Evolutionary conservation across 2,888 invertebrate species (phyloP), one percentile per base, ranked within the genome.

Genomic region (Plemyria rubiginata): DNA sequence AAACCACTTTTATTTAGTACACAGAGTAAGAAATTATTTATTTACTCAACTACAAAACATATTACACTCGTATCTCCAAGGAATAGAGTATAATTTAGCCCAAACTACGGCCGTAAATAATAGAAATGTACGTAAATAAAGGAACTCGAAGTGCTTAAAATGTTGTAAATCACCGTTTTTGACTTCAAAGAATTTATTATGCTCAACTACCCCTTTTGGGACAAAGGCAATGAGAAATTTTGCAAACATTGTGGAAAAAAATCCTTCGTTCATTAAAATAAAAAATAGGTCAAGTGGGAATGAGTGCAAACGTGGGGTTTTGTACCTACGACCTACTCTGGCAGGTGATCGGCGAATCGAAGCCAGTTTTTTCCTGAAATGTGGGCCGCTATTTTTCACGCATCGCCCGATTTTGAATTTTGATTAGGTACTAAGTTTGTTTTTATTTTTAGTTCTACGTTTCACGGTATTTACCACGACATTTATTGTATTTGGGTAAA

Each of bases 141-240:
- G 73, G 56, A 54, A 49, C 68, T 68, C 65, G 16, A 68, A 63
- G 70, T 72, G 70, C 71, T 72, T 71, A 68, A 73, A 73, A 69
- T 69, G 72, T 76, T 77, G 75, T 84, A 81, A 80, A 78, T 83
- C 81, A 84, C 73, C 71, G 75, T 75, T 77, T 74, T 75, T 72
- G 77, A 71, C 75, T 80, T 65, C 67, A 72, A 71, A 67, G 71
- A 76, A 79, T 82, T 79, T 80, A 81, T 81, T 81, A 77, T 78
- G 71, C 74, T 72, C 60, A 50, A 64, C 74, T 73, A 77, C 77
- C 75, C 76, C 78, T 79, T 75, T 76, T 69, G 54, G 62, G 67
- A 71, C 68, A 70, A 65, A 66, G 67, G 65, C 60, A 58, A 66
- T 67, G 68, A 68, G 70, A 74, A 72, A 74, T 74, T 74, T 71